Percentiles rank a stretch among this genome's conserved stretches.
phyloP scores from a whole-genome alignment of 2,797 vertebrate species.

The Bothrops alternatus region DNA sequence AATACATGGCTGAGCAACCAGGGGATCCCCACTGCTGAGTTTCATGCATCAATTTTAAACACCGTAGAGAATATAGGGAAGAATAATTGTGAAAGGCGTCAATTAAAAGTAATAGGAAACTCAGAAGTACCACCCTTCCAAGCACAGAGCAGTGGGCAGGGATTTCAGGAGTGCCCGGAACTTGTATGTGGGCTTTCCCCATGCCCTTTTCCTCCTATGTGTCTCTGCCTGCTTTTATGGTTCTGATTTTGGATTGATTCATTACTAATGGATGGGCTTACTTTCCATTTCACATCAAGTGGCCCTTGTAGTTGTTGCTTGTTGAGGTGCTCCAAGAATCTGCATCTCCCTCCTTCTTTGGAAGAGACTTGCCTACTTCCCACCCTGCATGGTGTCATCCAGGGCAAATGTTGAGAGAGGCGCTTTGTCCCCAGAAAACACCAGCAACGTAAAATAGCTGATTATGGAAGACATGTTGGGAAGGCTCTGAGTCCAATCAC shows the following conservation, averaged over 20 bases:
- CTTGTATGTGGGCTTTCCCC: not conserved
- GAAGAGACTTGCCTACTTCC: not conserved
- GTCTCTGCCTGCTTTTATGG: not conserved
- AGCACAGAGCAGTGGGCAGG: not conserved
- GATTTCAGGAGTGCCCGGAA: not conserved
- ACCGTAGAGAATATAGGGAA: not conserved
- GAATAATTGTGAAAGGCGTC: not conserved
- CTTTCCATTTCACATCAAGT: not conserved
- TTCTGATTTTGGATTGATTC: not conserved
- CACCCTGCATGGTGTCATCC: not conserved
- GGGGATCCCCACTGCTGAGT: not conserved
- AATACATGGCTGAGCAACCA: not conserved
- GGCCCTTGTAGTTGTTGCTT: not conserved
- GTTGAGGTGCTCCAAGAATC: not conserved
- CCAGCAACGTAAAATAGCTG: not conserved
- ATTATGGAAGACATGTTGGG: not conserved
- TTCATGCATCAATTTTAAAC: not conserved
- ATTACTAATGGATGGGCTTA: not conserved
- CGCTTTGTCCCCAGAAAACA: not conserved
- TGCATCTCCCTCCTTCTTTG: not conserved
- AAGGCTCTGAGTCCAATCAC: not conserved
- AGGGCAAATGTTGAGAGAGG: not conserved
- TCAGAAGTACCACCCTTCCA: not conserved
- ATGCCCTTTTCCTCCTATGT: not conserved
- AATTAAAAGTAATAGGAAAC: not conserved